Percentiles rank a stretch among this genome's conserved stretches.
Evolutionary conservation across 2,888 invertebrate genomes (phyloP).

Genomic region (Folsomia manolachei): DNA sequence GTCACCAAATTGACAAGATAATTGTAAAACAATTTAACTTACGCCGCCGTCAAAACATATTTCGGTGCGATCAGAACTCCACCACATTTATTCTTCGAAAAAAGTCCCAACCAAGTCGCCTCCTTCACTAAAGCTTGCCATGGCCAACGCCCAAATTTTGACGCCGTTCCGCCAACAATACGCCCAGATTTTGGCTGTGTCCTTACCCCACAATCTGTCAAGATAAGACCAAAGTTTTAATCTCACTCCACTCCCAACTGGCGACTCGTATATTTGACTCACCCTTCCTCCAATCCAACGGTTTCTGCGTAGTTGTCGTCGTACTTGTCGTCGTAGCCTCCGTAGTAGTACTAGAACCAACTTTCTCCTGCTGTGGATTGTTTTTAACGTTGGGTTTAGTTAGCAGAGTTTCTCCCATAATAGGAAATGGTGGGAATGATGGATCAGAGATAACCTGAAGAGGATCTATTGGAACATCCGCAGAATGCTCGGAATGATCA

Average conservation of each 20-base stretch:
- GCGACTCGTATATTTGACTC: not conserved
- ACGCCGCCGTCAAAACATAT: slow-evolving; percentile 86
- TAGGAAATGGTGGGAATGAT: slow-evolving; percentile 39
- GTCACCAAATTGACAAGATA: slow-evolving; percentile 90
- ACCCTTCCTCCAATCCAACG: slow-evolving; percentile 51
- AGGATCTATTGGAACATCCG: slow-evolving; percentile 34
- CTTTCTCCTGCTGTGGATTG: slow-evolving; percentile 16
- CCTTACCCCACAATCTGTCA: slow-evolving; percentile 79
- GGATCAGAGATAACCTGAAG: slow-evolving; percentile 36
- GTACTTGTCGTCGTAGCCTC: slow-evolving; percentile 32
- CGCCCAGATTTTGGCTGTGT: slow-evolving; percentile 69
- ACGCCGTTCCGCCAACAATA: slow-evolving; percentile 85
- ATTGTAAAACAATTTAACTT: too few relatives aligned
- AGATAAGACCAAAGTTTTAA: not conserved
- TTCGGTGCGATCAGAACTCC: slow-evolving; percentile 85
- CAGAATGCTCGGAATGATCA: slow-evolving; percentile 7
- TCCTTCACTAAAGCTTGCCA: slow-evolving; percentile 91
- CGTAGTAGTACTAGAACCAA: slow-evolving; percentile 20
- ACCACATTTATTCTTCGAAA: slow-evolving; percentile 92
- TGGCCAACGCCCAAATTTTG: slow-evolving; percentile 78
- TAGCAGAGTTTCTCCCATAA: slow-evolving; percentile 33
- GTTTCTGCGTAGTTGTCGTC: slow-evolving; percentile 34
- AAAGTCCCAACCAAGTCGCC: slow-evolving; percentile 87
- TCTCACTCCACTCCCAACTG: not conserved
- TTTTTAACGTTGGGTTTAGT: slow-evolving; percentile 30